These are phyloP conservation scores for Urocolius indicus DNA, from an alignment of 2,113 vertebrate species.

Conservation along the genomic window DNA sequence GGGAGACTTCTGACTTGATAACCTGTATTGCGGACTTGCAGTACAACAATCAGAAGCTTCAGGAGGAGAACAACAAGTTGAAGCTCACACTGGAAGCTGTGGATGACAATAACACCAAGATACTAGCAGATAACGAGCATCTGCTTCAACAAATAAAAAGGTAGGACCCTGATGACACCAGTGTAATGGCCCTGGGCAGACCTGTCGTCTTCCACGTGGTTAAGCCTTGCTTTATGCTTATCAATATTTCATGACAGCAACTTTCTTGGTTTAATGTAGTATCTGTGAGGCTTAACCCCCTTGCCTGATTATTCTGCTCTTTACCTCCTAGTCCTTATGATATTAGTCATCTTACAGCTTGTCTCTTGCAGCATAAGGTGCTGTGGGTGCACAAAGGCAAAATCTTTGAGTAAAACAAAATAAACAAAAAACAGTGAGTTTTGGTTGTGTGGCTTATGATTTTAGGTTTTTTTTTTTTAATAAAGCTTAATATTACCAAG, in stretches of 20 bases:
- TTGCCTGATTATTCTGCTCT: background rate
- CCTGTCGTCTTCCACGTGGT: background rate
- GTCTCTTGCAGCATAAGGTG: background rate
- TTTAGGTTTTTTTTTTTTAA: no score
- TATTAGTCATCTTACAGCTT: background rate
- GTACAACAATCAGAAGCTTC: conserved; percentile 87
- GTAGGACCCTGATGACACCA: conserved; percentile 46
- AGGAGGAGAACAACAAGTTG: conserved; percentile 85
- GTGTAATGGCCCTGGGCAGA: background rate
- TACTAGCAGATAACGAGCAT: conserved; percentile 82
- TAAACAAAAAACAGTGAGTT: background rate
- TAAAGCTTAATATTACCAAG: background rate
- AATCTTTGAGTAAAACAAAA: background rate
- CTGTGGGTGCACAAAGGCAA: background rate
- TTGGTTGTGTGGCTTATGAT: no score
- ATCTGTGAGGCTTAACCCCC: background rate
- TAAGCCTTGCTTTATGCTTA: background rate
- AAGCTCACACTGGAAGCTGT: conserved; percentile 82
- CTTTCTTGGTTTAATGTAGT: background rate
- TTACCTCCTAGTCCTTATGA: background rate
- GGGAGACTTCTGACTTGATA: conserved; percentile 89
- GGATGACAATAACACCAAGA: conserved; percentile 85
- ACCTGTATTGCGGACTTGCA: conserved; percentile 85
- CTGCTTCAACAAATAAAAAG: conserved; percentile 79
- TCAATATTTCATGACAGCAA: background rate